Evolutionary conservation across 2,113 vertebrate genomes (phyloP), one percentile per base, ranked within the genome.

Genomic region (Corythaeola cristata): DNA sequence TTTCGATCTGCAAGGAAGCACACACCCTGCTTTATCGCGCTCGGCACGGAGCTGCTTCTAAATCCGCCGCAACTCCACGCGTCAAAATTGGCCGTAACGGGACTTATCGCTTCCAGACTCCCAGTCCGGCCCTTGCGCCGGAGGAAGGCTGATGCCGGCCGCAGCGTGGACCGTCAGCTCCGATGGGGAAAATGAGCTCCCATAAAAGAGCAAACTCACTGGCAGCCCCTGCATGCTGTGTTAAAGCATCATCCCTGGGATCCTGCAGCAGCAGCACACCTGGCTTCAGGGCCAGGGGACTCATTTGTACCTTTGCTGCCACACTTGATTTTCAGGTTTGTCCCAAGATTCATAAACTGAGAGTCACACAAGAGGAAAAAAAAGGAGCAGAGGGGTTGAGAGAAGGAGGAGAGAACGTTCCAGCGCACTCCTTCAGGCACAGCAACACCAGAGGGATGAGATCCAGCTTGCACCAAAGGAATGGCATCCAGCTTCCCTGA

Each of bases 121-220:
- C 81, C 49, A 64, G 58, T 41, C 55, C 8, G 1, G 32, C 55
- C 32, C 68, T 45, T 1, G 0, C 1, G 6, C 62, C 26, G 50
- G 52, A 89, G 62, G 84, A 81, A 87, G 80, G 64, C 47, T 66
- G 82, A 76, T 85, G 77, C 45, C 0, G 3, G 53, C 27, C 1
- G 0, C 88, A 88, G 68, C 39, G 30, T 1, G 3, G 37, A 28
- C 22, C 0, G 1, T 84, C 91, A 75, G 94, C 93, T 92, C 92
- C 28, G 12, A 28, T 6, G 28, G 67, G 85, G 96, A 97, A 96
- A 98, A 96, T 77, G 52, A 95, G 94, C 59, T 93, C 68, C 55
- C 59, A 49, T 12, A 35, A 37, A 12, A 58, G 12, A 77, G 32
- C 33, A 52, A 86, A 32, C 74, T 77, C 45, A 13, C 81, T 32